These are phyloP conservation scores for Xylocampa areola DNA, from an alignment of 2,888 invertebrate genomes.

Conservation along the genomic window DNA sequence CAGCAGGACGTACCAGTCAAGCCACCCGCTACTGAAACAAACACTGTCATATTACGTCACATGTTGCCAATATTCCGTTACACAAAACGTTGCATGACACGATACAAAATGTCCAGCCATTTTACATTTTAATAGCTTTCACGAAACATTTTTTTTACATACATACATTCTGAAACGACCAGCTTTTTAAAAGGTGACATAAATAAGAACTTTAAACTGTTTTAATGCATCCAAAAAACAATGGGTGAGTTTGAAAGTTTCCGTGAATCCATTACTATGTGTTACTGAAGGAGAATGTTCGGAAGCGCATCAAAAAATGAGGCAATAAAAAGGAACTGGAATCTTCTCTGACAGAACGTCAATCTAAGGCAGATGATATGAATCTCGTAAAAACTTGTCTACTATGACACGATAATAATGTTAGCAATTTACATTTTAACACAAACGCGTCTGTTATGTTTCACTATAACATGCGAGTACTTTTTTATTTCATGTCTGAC, in stretches of 20 bases:
- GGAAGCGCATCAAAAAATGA: slow-evolving; percentile 21
- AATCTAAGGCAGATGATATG: slow-evolving; percentile 16
- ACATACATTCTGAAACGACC: background rate
- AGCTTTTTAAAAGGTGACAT: slow-evolving; percentile 24
- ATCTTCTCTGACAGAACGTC: slow-evolving; percentile 20
- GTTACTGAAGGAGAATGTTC: slow-evolving; percentile 18
- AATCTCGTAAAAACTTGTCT: slow-evolving; percentile 19
- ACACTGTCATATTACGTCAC: slow-evolving; percentile 51
- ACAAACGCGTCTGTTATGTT: slow-evolving; percentile 12
- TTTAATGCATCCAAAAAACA: slow-evolving; percentile 17
- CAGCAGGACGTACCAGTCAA: slow-evolving; percentile 55
- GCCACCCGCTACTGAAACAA: slow-evolving; percentile 53
- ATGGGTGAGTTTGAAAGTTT: slow-evolving; percentile 19
- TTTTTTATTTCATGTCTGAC: slow-evolving; percentile 15
- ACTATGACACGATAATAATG: slow-evolving; percentile 21
- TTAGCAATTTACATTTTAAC: slow-evolving; percentile 18
- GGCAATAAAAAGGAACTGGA: slow-evolving; percentile 12
- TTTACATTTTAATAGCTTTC: slow-evolving; percentile 35
- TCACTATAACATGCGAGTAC: slow-evolving; percentile 15
- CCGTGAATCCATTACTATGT: slow-evolving; percentile 32
- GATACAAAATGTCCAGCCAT: slow-evolving; percentile 26
- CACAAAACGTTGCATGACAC: slow-evolving; percentile 12
- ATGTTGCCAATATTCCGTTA: slow-evolving; percentile 42
- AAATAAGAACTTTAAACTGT: slow-evolving; percentile 22
- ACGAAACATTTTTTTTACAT: slow-evolving; percentile 14